Percentiles rank a stretch among this genome's conserved stretches.
Evolutionary conservation across 1,140 invertebrate species (phyloP).

Genomic region (Pachypsylla venusta): DNA sequence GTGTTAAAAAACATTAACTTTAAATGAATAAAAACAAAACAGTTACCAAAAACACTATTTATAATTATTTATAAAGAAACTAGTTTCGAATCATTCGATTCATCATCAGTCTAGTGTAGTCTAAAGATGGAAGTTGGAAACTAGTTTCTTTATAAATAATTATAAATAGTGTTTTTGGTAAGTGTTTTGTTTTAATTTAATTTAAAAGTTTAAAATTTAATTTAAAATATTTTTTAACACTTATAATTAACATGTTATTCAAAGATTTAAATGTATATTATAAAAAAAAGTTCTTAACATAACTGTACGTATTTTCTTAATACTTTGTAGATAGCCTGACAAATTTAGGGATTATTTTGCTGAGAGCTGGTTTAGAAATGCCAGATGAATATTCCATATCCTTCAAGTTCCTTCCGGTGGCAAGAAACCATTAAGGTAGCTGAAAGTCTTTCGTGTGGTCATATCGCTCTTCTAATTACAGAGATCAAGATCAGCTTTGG

Average conservation of each 20-base stretch:
- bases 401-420: slow-evolving; percentile 27
- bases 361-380: slow-evolving; percentile 22
- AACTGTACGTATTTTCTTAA: slow-evolving; percentile 18
- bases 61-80: too few relatives aligned
- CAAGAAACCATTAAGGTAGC: slow-evolving; percentile 28
- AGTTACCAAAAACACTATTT: too few relatives aligned
- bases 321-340: slow-evolving; percentile 22
- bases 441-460: slow-evolving; percentile 27
- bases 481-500: too few relatives aligned
- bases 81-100: too few relatives aligned
- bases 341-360: slow-evolving; percentile 21
- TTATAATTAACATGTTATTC: too few relatives aligned
- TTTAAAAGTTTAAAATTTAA: slow-evolving; percentile 3
- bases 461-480: slow-evolving; percentile 29
- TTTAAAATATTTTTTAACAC: slow-evolving; percentile 2
- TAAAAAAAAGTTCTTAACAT: slow-evolving; percentile 8
- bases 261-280: slow-evolving; percentile 9
- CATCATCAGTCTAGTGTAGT: too few relatives aligned
- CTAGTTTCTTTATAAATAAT: too few relatives aligned
- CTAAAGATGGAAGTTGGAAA: too few relatives aligned
- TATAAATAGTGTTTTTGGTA: too few relatives aligned
- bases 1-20: too few relatives aligned
- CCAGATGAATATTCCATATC: slow-evolving; percentile 27
- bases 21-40: too few relatives aligned
- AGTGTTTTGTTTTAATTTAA: slow-evolving; percentile 3